A percentile compares a stretch with the other conserved stretches of the same genome.
These are phyloP conservation scores for Zoanthus sansibaricus DNA, from an alignment of 92 coral and sea anemone genomes.

Conservation along the genomic window DNA sequence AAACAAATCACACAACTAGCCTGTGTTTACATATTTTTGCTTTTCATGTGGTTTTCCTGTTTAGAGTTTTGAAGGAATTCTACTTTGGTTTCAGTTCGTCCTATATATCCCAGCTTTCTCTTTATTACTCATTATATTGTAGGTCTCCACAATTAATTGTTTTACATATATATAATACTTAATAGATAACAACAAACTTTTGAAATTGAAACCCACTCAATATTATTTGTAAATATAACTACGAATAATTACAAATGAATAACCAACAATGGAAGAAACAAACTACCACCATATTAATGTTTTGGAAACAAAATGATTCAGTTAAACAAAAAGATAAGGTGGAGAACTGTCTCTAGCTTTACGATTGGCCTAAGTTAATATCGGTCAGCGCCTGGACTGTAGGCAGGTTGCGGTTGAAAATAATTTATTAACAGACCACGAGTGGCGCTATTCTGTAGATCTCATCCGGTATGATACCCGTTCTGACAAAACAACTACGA, in stretches of 20 bases:
- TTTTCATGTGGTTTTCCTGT: constrained; percentile 45
- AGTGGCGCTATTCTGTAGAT: background rate
- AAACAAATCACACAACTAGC: constrained; percentile 19
- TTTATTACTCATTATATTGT: background rate
- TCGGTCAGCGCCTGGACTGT: background rate
- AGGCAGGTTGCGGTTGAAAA: background rate
- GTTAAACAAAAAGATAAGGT: too few species aligned
- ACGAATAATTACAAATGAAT: background rate
- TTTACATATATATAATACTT: background rate
- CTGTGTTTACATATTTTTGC: constrained; percentile 30
- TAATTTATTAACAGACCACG: background rate
- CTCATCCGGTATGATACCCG: background rate
- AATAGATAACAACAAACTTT: background rate
- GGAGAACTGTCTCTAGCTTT: too few species aligned
- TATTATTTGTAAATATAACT: background rate
- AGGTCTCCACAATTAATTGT: background rate
- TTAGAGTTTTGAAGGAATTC: background rate
- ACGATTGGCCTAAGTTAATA: too few species aligned
- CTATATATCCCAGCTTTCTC: background rate
- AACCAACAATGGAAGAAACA: background rate
- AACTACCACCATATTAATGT: background rate
- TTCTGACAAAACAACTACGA: background rate
- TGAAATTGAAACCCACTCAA: background rate
- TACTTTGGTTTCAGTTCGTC: background rate
- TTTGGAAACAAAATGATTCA: too few species aligned